Evolutionary conservation across 2,888 invertebrate species (phyloP).

Genomic region (Anarsia innoxiella): DNA sequence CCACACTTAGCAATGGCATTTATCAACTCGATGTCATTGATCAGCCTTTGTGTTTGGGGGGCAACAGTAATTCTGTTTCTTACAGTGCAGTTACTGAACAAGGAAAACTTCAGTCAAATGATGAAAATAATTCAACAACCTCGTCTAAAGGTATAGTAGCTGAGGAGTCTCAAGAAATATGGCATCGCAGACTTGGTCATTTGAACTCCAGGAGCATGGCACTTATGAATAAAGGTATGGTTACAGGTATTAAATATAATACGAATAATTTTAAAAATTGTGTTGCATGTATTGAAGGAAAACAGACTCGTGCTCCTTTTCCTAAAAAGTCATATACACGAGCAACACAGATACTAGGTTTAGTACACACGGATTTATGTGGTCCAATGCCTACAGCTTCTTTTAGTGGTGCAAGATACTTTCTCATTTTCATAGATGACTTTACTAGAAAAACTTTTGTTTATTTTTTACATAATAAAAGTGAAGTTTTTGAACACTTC

Average conservation of each 20-base stretch:
- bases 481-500: conserved; percentile 7
- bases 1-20: background rate
- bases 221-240: conserved; percentile 15
- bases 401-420: conserved; percentile 14
- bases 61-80: background rate
- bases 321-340: conserved; percentile 8
- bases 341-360: conserved; percentile 23
- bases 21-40: background rate
- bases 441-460: conserved; percentile 13
- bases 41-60: background rate
- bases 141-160: background rate
- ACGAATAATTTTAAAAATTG: conserved; percentile 9
- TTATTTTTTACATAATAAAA: conserved; percentile 13
- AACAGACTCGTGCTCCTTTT: conserved; percentile 15
- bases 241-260: conserved; percentile 14
- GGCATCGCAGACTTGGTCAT: conserved; percentile 18
- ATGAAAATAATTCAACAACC: background rate
- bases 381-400: conserved; percentile 23
- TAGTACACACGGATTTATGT: conserved; percentile 36
- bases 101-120: background rate
- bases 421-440: conserved; percentile 17
- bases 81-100: background rate
- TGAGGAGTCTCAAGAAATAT: conserved; percentile 9
- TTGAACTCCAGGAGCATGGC: conserved; percentile 15
- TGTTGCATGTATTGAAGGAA: conserved; percentile 13